phyloP scores from a whole-genome alignment of 2,113 vertebrate species.

The Pipa parva region DNA sequence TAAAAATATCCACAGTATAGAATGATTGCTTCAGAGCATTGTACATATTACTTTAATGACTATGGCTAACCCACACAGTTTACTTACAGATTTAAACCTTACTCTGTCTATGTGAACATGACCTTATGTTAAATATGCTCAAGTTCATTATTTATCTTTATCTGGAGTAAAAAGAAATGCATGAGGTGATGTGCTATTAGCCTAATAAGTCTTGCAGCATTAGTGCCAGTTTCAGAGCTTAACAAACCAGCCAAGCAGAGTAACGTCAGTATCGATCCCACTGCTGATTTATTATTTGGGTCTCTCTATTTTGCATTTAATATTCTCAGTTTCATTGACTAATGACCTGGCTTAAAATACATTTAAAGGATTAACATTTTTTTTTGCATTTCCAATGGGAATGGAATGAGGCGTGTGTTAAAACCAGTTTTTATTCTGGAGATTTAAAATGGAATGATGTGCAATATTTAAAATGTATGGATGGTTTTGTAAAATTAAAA shows the following conservation, averaged over 20 bases:
- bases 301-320: conserved; percentile 9
- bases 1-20: too few species aligned
- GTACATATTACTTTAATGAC: neutral
- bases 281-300: conserved; percentile 13
- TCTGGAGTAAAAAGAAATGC: neutral
- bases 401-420: neutral
- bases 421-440: neutral
- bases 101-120: neutral
- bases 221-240: neutral
- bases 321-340: conserved; percentile 13
- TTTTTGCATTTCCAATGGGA: neutral
- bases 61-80: neutral
- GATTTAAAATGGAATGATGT: conserved; percentile 1
- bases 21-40: too few species aligned
- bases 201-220: neutral
- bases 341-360: conserved; percentile 3
- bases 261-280: conserved; percentile 12
- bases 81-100: neutral
- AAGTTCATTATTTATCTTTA: neutral
- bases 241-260: conserved; percentile 1
- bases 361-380: conserved; percentile 7
- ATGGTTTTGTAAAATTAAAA: neutral
- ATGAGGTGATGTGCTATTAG: neutral
- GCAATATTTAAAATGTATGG: neutral
- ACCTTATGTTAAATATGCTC: neutral